phyloP scores from a whole-genome alignment of 2,113 vertebrate species.

The Plectropomus leopardus region DNA sequence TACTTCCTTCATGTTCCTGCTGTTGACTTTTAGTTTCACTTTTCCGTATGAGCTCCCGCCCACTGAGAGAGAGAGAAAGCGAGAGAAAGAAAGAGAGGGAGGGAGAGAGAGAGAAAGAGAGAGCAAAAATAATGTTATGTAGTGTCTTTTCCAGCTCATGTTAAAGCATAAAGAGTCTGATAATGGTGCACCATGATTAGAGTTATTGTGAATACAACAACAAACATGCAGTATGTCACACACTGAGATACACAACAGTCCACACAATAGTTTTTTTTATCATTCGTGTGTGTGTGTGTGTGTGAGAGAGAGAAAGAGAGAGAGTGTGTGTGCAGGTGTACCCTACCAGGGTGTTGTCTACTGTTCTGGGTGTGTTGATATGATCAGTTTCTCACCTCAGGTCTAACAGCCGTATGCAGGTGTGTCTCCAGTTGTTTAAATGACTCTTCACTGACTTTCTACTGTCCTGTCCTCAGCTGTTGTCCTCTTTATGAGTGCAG shows the following conservation, averaged over 20 bases:
- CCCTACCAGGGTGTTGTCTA: slow-evolving; percentile 22
- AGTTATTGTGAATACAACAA: no score
- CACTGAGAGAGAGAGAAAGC: neutral
- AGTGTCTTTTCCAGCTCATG: no score
- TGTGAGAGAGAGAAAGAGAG: slow-evolving; percentile 6
- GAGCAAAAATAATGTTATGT: no score
- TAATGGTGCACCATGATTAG: no score
- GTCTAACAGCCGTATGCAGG: slow-evolving; percentile 69
- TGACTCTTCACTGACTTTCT: slow-evolving; percentile 10
- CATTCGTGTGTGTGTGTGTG: slow-evolving; percentile 5
- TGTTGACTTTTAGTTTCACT: slow-evolving; percentile 74
- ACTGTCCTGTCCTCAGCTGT: slow-evolving; percentile 8
- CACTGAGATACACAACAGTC: no score
- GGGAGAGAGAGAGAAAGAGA: neutral
- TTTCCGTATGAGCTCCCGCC: slow-evolving; percentile 65
- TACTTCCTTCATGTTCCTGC: slow-evolving; percentile 7
- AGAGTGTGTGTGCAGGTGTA: slow-evolving; percentile 39
- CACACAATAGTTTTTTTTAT: neutral
- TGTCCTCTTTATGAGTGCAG: slow-evolving; percentile 1
- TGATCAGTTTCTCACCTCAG: slow-evolving; percentile 79
- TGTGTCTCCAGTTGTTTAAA: slow-evolving; percentile 54
- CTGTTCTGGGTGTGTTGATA: slow-evolving; percentile 54
- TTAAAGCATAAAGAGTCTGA: no score
- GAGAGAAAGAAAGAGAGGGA: neutral
- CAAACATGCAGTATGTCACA: no score